Conservation (phyloP, 64 coral and sea anemone species). For the Stichodactyla mertensii region DNA sequence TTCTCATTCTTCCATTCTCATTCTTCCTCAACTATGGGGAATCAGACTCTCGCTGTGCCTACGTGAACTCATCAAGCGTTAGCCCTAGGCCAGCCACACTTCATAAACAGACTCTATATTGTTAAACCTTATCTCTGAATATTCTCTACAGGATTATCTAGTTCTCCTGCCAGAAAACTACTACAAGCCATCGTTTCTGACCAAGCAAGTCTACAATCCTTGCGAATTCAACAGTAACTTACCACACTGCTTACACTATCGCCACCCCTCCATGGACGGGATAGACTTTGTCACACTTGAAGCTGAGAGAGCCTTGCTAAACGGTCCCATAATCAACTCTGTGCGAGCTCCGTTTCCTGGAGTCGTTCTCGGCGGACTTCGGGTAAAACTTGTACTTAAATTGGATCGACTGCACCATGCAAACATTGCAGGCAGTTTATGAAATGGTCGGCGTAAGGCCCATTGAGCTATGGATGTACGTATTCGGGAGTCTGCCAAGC, state of each 20-base stretch:
- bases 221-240: constrained; percentile 51
- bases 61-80: no score
- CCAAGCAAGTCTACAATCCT: constrained; percentile 53
- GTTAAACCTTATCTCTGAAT: no score
- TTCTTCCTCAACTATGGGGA: no score
- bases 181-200: constrained; percentile 54
- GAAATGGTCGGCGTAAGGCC: no score
- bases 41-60: no score
- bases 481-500: no score
- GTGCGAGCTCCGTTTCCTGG: not conserved
- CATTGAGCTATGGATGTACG: no score
- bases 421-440: no score
- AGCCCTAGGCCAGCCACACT: no score
- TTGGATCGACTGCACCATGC: no score
- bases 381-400: not conserved
- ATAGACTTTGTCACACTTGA: constrained; percentile 41
- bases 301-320: constrained; percentile 46
- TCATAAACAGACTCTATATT: no score
- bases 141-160: constrained; percentile 65
- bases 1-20: no score
- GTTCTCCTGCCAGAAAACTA: constrained; percentile 91
- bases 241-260: constrained; percentile 64
- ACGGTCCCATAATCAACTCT: not conserved
- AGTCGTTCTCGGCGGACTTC: not conserved
- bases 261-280: constrained; percentile 31